Conservation (phyloP, 2,888 invertebrate species). For the Steinernema scapterisci region DNA sequence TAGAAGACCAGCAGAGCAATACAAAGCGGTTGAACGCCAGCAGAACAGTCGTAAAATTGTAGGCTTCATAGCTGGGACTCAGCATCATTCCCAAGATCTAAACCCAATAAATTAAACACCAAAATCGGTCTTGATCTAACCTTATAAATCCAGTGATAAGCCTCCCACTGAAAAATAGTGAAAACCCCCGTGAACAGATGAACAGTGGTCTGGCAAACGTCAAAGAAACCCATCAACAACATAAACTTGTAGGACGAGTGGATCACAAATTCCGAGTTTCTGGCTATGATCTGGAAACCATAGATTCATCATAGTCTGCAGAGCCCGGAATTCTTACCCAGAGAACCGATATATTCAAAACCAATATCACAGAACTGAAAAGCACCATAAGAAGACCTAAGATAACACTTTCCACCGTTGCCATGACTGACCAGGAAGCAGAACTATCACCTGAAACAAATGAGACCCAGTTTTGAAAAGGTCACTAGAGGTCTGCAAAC, state of each 20-base stretch:
- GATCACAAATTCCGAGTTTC: neutral
- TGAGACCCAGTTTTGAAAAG: too few species aligned
- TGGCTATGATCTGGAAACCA: neutral
- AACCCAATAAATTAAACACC: too few species aligned
- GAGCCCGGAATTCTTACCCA: too few species aligned
- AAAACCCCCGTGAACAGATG: neutral
- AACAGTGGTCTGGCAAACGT: neutral
- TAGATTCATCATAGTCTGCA: too few species aligned
- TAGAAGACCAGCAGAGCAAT: neutral
- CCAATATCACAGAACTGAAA: too few species aligned
- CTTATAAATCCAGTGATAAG: neutral
- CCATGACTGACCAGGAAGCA: too few species aligned
- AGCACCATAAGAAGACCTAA: too few species aligned
- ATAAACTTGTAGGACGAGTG: conserved; percentile 17
- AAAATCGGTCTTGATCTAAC: too few species aligned
- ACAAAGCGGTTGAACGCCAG: conserved; percentile 1
- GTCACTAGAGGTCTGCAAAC: too few species aligned
- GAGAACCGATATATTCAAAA: too few species aligned
- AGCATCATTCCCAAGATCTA: neutral
- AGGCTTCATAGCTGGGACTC: neutral
- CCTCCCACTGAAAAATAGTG: neutral
- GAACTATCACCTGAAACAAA: too few species aligned
- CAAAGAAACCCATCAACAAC: conserved; percentile 11
- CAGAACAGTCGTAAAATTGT: neutral
- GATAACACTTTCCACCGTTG: too few species aligned